Evolutionary conservation across 2,797 vertebrate genomes (phyloP), one percentile per base, ranked within the genome.

Genomic region (Gobio occitaniae): DNA sequence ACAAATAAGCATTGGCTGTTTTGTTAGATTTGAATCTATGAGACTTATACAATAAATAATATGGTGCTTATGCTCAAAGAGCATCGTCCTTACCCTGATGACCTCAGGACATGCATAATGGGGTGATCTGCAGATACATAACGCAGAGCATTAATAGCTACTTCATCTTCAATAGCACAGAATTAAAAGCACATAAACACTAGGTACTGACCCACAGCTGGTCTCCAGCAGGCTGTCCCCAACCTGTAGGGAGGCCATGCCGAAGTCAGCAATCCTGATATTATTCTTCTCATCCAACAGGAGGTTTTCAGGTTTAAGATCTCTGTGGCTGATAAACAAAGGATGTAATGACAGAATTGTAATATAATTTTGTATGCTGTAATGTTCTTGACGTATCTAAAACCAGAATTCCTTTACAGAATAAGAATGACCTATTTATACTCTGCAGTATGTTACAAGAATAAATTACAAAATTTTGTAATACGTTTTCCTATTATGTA

Each of bases 31-130:
- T 38, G 4, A 76, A 13, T 41, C 15, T 78, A 4, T 21, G n/a
- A 52, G 38, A 36, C 25, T 38, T 38, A 17, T 65, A 50, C 8
- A 6, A 29, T 61, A 61, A 79, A 84, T 15, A 54, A 52, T 50
- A 50, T 63, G 29, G 66, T 29, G 29, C 29, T 84, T 79, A 63
- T 79, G 65, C 38, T 63, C 12, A n/a, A 16, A 84, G 10, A 78
- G 17, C 38, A 56, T 48, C 44, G 19, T 61, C 93, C 97, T 96
- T 92, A 99, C 98, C 95, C 97, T 94, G 91, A 99, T 99, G 89
- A 99, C 98, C 93, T 99, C 98, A 83, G 98, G 98, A 90, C 98
- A 99, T 88, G 98, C 98, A 76, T 99, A 99, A 95, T 99, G 98
- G 15, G 98, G 98, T 72, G 98, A 99, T 90, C 98, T 99, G 93